These are phyloP conservation scores for Copidosoma floridanum DNA, from an alignment of 1,140 invertebrate genomes.

Conservation along the genomic window DNA sequence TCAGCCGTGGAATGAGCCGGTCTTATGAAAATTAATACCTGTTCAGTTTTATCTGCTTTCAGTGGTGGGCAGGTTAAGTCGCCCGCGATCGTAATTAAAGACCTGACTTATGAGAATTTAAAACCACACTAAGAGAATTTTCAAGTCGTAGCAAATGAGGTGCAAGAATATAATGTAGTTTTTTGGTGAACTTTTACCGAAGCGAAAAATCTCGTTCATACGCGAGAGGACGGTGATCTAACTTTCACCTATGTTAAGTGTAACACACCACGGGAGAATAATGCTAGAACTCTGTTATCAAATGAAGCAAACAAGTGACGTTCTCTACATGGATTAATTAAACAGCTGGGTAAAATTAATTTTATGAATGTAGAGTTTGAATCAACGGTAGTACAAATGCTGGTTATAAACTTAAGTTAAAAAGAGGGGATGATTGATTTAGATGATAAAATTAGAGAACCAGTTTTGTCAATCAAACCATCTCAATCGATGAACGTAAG, in stretches of 20 bases:
- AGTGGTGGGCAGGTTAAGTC: background rate
- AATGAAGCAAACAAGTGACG: background rate
- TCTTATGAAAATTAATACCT: slow-evolving; percentile 1
- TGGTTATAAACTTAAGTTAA: background rate
- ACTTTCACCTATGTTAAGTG: no score
- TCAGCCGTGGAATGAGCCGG: slow-evolving; percentile 17
- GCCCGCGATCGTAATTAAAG: slow-evolving; percentile 3
- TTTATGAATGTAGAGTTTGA: background rate
- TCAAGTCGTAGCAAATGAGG: slow-evolving; percentile 24
- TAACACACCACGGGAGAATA: no score
- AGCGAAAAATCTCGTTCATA: no score
- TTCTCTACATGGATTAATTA: background rate
- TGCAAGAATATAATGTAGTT: slow-evolving; percentile 18
- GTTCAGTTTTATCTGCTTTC: slow-evolving; percentile 18
- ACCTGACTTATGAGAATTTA: slow-evolving; percentile 13
- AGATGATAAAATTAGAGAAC: background rate
- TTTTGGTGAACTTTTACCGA: slow-evolving; percentile 26
- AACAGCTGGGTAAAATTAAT: background rate
- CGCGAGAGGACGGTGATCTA: no score
- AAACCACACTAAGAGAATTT: slow-evolving; percentile 13
- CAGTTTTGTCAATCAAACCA: background rate
- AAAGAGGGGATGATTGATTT: background rate
- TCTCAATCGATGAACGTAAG: background rate
- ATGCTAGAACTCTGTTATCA: slow-evolving; percentile 23
- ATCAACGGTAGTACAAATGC: background rate